These are phyloP conservation scores for Whitmania pigra DNA, from an alignment of 1,140 invertebrate genomes.

Conservation along the genomic window DNA sequence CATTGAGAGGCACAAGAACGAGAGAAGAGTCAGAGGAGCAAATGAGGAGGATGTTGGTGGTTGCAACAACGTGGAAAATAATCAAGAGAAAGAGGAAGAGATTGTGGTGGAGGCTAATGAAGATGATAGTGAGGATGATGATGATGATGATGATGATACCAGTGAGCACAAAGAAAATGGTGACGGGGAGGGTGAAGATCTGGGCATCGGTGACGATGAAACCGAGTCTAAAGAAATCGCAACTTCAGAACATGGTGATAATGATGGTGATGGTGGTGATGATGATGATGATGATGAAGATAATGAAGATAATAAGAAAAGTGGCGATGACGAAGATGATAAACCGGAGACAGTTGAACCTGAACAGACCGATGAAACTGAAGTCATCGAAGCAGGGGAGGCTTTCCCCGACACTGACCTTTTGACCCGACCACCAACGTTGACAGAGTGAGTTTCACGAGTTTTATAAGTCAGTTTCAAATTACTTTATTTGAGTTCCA, in stretches of 20 bases:
- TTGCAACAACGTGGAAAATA: conserved; percentile 25
- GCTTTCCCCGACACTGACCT: conserved; percentile 48
- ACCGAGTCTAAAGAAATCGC: conserved; percentile 28
- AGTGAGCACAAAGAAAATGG: conserved; percentile 41
- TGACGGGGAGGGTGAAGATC: conserved; percentile 34
- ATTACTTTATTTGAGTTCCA: too few relatives aligned
- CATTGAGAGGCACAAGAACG: conserved; percentile 39
- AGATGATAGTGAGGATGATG: conserved; percentile 15
- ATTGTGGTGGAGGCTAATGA: conserved; percentile 18
- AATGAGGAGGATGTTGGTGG: conserved; percentile 30
- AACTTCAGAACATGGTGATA: conserved; percentile 17
- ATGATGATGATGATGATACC: conserved; percentile 22
- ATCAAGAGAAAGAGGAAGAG: conserved; percentile 25
- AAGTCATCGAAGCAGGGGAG: not conserved
- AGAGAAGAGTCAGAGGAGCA: conserved; percentile 36
- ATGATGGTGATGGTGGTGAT: conserved; percentile 8
- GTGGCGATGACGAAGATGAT: conserved; percentile 24
- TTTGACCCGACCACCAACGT: too few relatives aligned
- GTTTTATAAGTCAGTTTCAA: too few relatives aligned
- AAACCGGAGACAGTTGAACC: conserved; percentile 18
- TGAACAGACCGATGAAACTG: conserved; percentile 18
- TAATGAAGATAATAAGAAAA: conserved; percentile 17
- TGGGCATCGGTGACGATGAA: conserved; percentile 38
- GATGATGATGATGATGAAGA: conserved; percentile 7
- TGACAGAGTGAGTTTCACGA: too few relatives aligned